phyloP scores from a whole-genome alignment of 2,888 invertebrate genomes.

The Dichetophora obliterata region DNA sequence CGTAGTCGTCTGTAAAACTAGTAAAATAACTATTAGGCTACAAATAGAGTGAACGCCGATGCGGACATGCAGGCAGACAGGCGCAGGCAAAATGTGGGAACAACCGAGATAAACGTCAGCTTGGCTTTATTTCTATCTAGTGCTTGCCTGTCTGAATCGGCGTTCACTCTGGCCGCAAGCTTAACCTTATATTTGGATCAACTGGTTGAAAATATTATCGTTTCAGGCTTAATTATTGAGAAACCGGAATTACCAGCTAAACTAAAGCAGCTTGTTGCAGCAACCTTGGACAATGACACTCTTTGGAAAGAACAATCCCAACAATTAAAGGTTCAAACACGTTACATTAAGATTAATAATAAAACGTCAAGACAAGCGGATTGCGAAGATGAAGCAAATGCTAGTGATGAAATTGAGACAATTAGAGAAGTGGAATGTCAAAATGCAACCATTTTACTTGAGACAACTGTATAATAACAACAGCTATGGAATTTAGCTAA shows the following conservation, averaged over 20 bases:
- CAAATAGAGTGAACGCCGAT: too few species aligned
- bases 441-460: slow-evolving; percentile 46
- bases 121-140: too few species aligned
- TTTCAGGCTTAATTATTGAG: slow-evolving; percentile 52
- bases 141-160: too few species aligned
- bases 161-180: too few species aligned
- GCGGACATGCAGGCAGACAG: too few species aligned
- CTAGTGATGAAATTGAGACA: not conserved
- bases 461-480: slow-evolving; percentile 49
- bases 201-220: slow-evolving; percentile 23
- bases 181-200: not conserved
- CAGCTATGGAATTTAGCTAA: too few species aligned
- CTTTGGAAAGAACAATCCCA: slow-evolving; percentile 63
- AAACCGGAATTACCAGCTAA: slow-evolving; percentile 51
- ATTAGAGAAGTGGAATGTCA: slow-evolving; percentile 8
- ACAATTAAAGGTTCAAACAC: slow-evolving; percentile 51
- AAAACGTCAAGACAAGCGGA: slow-evolving; percentile 17
- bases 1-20: too few species aligned
- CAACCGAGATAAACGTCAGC: too few species aligned
- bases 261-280: slow-evolving; percentile 57
- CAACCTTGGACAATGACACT: slow-evolving; percentile 57
- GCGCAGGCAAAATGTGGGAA: too few species aligned
- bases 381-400: slow-evolving; percentile 28
- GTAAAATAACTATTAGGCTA: too few species aligned
- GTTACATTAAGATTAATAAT: slow-evolving; percentile 54